Percentiles rank a stretch among this genome's conserved stretches.
Evolutionary conservation across 2,113 vertebrate species (phyloP).

Genomic region (Ariopsis seemanni): DNA sequence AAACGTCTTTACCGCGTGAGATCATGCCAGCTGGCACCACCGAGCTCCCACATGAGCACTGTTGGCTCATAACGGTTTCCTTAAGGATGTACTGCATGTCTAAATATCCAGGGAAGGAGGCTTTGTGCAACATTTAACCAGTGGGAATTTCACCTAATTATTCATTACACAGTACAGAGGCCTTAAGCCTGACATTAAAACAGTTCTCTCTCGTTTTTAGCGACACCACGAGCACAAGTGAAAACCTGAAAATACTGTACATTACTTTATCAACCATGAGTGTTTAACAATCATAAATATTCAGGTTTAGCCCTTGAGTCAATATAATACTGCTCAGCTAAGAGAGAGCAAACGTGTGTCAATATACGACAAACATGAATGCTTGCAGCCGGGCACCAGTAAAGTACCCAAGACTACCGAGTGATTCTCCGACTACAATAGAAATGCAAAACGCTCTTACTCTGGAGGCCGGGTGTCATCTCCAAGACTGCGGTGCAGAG

Average conservation of each 20-base stretch:
- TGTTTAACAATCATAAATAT: conserved; percentile 40
- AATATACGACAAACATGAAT: neutral
- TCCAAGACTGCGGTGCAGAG: conserved; percentile 87
- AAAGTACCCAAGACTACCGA: neutral
- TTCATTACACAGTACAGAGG: neutral
- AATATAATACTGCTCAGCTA: conserved; percentile 17
- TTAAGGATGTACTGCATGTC: neutral
- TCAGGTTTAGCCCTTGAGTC: conserved; percentile 6
- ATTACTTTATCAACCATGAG: conserved; percentile 26
- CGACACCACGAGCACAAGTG: neutral
- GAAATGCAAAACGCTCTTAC: conserved; percentile 72
- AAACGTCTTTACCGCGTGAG: neutral
- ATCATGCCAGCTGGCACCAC: neutral
- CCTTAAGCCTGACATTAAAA: neutral
- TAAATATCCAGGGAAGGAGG: neutral
- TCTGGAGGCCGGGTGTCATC: conserved; percentile 90
- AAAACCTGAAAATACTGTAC: conserved; percentile 21
- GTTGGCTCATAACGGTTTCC: neutral
- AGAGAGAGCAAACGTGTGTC: neutral
- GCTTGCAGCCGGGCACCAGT: neutral
- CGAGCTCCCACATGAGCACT: neutral
- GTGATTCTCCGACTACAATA: neutral
- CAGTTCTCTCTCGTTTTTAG: neutral
- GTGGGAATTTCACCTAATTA: neutral
- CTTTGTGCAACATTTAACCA: neutral